Base-by-base conservation (phyloP, 2,888 invertebrate species). In the Meloe dianella region DNA sequence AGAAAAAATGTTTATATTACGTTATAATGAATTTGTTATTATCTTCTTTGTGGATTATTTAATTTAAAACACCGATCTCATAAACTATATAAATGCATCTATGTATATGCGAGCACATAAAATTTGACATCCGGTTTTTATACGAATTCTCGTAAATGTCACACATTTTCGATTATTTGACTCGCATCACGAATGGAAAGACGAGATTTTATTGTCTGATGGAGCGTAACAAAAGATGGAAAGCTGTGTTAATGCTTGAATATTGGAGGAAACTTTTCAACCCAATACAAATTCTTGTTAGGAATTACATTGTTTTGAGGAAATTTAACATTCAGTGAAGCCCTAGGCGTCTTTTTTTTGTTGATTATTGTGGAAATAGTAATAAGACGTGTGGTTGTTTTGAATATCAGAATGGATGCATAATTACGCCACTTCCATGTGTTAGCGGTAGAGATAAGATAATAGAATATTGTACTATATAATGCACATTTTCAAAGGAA, bases 401-500 rank as follows among this genome's bases (percentile, higher is more conserved):
- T 54, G 54, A 54, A 22, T 54, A 12, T 12, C 14, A 14, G 24
- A 24, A 22, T 24, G 54, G 54, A 54, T 54, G 54, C 54, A 54
- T 24, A 54, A 54, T 54, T 54, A 24, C 4, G 9, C 24, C 54
- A 54, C 24, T 10, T 54, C 24, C 54, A 54, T 54, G 54, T 54
- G 24, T 54, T 54, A 20, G 22, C 8, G 24, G 22, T 54, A 8
- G 12, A 12, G 54, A 54, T 54, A 54, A 54, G 54, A 54, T 54
- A 54, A 54, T 54, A 54, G 54, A 54, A 24, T 54, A 54, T 22
- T 24, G 54, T 47, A 47, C 4, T 32, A 14, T 20, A 47, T 54
- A 54, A 54, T 54, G 54, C 54, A 54, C 54, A 54, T 54, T 54
- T 54, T 54, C 54, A 54, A 54, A 54, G 54, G 54, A 54, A 54